Conservation (phyloP, 2,888 invertebrate genomes). For the Odontomyia ornata region DNA sequence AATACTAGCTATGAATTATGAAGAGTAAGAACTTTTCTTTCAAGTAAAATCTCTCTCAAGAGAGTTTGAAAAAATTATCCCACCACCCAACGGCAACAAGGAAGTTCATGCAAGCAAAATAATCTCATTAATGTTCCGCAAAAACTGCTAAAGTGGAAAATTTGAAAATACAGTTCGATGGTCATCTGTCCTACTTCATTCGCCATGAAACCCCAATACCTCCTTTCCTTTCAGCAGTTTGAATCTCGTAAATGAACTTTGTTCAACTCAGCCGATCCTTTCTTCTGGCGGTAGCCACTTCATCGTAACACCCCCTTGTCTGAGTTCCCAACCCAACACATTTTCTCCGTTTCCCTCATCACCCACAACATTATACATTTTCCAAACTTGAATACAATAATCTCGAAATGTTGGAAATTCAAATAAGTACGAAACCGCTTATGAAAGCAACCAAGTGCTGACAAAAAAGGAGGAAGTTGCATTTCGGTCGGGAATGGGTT, state of each 20-base stretch:
- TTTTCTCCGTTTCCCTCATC: not conserved
- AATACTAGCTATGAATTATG: not conserved
- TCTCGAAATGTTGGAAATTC: slow-evolving; percentile 19
- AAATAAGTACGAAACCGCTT: slow-evolving; percentile 21
- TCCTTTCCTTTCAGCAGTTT: not conserved
- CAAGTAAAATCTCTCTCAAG: not conserved
- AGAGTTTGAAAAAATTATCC: not conserved
- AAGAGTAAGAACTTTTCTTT: not conserved
- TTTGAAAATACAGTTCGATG: slow-evolving; percentile 24
- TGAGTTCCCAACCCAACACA: too few relatives aligned
- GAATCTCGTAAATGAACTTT: not conserved
- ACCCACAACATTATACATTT: not conserved
- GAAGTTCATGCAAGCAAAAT: slow-evolving; percentile 16
- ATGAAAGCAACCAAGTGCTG: not conserved
- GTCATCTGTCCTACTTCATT: slow-evolving; percentile 2
- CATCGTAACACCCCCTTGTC: too few relatives aligned
- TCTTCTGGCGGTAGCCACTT: not conserved
- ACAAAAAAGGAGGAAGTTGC: slow-evolving; percentile 1
- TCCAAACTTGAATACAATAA: slow-evolving; percentile 18
- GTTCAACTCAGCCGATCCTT: not conserved
- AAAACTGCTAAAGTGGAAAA: slow-evolving; percentile 24
- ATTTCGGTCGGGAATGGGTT: not conserved
- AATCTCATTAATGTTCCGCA: slow-evolving; percentile 15
- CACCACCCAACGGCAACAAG: not conserved
- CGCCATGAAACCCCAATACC: not conserved